Evolutionary conservation across 2,113 vertebrate genomes (phyloP).

Genomic region (Sterrhoptilus dennistouni): DNA sequence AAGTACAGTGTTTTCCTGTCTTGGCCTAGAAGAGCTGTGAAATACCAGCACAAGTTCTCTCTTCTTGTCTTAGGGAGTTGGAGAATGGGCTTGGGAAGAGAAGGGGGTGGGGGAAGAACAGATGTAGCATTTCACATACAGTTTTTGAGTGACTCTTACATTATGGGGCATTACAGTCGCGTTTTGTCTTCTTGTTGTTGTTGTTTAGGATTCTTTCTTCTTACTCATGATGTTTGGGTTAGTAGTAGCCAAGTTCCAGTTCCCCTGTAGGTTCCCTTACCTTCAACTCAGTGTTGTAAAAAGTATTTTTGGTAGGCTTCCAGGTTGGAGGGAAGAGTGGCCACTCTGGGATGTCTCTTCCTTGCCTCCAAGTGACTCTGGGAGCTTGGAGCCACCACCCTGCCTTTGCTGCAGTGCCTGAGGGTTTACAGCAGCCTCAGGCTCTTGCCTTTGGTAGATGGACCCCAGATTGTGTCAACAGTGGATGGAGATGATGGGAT

Average conservation of each 20-base stretch:
- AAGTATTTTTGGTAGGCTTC: not conserved
- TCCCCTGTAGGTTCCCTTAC: not conserved
- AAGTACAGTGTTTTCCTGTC: not conserved
- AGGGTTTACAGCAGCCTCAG: not conserved
- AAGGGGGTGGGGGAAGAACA: not conserved
- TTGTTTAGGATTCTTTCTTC: conserved; percentile 2
- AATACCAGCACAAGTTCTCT: not conserved
- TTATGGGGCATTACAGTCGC: conserved; percentile 43
- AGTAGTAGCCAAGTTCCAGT: not conserved
- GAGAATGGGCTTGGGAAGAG: conserved; percentile 13
- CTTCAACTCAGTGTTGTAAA: not conserved
- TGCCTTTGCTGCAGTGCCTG: not conserved
- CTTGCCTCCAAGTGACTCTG: not conserved
- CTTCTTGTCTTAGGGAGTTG: not conserved
- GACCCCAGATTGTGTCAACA: not conserved
- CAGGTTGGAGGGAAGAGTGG: not conserved
- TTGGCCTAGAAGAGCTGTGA: not conserved
- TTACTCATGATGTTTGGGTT: not conserved
- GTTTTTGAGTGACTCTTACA: conserved; percentile 31
- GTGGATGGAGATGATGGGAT: not conserved
- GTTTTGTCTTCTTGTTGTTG: not conserved
- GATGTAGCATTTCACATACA: conserved; percentile 54
- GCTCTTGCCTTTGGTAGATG: not conserved
- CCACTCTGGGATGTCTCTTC: not conserved
- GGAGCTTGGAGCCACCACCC: not conserved